A percentile compares a stretch with the other conserved stretches of the same genome.
phyloP scores from a whole-genome alignment of 2,797 vertebrate species.

The Sylvia borin region DNA sequence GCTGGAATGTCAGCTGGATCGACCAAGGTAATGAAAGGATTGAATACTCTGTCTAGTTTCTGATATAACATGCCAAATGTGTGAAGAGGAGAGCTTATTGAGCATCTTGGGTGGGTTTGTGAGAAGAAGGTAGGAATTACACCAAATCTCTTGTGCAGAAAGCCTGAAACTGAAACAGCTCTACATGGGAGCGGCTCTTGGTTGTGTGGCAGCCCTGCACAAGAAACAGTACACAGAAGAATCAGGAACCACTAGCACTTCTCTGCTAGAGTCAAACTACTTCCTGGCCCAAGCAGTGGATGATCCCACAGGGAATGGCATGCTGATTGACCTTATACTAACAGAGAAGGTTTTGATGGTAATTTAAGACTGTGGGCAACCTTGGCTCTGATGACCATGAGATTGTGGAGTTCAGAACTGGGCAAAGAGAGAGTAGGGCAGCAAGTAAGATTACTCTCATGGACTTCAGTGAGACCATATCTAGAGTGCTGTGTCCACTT shows the following conservation, averaged over 20 bases:
- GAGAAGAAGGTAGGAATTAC: not conserved
- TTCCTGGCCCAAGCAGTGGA: not conserved
- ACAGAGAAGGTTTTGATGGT: not conserved
- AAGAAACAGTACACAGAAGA: not conserved
- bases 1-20: not conserved
- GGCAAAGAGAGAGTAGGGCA: not conserved
- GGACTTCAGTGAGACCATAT: not conserved
- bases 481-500: not conserved
- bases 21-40: not conserved
- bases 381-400: not conserved
- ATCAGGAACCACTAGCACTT: not conserved
- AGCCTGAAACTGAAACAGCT: not conserved
- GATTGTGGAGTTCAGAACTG: not conserved
- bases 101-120: not conserved
- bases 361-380: not conserved
- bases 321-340: not conserved
- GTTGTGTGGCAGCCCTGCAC: accelerated
- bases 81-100: not conserved
- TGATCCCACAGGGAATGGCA: not conserved
- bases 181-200: accelerated
- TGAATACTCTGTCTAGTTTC: not conserved
- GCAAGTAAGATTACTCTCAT: not conserved
- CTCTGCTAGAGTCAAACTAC: not conserved
- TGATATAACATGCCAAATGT: not conserved
- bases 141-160: not conserved